These are phyloP conservation scores for Capricornis sumatraensis DNA, from an alignment of 2,113 vertebrate genomes.

Conservation along the genomic window DNA sequence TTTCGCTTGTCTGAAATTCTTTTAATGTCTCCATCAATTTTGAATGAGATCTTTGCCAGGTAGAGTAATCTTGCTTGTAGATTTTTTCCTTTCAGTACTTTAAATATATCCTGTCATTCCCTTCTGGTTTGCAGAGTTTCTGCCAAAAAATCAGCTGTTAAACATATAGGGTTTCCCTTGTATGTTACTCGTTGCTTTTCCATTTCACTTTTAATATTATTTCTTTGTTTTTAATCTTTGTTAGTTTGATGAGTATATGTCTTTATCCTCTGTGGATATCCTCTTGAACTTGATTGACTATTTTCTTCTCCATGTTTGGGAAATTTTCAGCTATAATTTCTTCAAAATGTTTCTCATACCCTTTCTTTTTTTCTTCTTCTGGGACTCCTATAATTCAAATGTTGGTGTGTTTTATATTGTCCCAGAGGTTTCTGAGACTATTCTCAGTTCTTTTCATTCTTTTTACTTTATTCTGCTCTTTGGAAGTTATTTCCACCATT, in stretches of 20 bases:
- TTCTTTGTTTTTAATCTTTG: neutral
- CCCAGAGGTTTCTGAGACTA: neutral
- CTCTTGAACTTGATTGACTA: neutral
- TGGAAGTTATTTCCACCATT: neutral
- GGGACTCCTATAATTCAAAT: neutral
- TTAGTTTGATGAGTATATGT: neutral
- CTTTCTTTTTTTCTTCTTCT: neutral
- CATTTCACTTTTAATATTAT: neutral
- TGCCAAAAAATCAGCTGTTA: neutral
- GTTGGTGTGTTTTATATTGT: neutral
- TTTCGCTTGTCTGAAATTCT: neutral
- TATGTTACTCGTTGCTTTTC: neutral
- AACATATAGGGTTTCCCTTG: neutral
- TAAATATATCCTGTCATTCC: neutral
- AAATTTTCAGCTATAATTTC: neutral
- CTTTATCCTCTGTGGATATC: neutral
- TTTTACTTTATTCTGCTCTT: neutral
- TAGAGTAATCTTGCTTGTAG: neutral
- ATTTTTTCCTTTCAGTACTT: neutral
- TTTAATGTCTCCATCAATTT: neutral
- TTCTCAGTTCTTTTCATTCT: neutral
- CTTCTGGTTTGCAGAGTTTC: neutral
- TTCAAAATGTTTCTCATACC: neutral
- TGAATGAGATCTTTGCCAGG: neutral
- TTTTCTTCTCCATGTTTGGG: neutral